Evolutionary conservation across 2,797 vertebrate species (phyloP), one percentile per base, ranked within the genome.

Genomic region (Sebastolobus altivelis): DNA sequence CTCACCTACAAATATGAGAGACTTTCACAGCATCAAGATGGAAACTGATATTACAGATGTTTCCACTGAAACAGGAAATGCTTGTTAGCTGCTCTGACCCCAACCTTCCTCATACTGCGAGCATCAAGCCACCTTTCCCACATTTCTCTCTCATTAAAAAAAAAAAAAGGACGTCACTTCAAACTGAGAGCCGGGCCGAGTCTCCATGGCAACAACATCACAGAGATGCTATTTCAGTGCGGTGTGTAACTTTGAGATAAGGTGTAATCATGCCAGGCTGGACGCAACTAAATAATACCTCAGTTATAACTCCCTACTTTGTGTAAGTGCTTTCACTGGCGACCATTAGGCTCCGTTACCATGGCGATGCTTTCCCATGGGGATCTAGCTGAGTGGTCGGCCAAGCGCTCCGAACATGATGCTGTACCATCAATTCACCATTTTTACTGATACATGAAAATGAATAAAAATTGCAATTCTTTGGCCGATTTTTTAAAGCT

Each of bases 201-300:
- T 94, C 87, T 86, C 94, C 93, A 93, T 91, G 70, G 93, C 90
- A 93, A 94, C 91, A 88, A 9, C 91, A 90, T 92, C 87, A 90
- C 83, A 90, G 89, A 87, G 87, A 91, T 92, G 76, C 92, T 91
- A 93, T 93, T 92, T 93, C 78, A 77, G 93, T 88, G 80, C 68
- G 8, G 91, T 66, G 87, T 91, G 92, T 88, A 94, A 93, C 92
- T 93, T 91, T 87, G 84, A 89, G 91, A 91, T 89, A 88, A 91
- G 89, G 90, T 91, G 91, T 89, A 93, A 94, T 92, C 90, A 90
- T 59, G 85, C 86, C 88, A 70, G 75, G 86, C 87, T 87, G 89
- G 90, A 92, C 85, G 80, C 86, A 81, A 75, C 89, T 83, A 89
- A 90, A 92, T 92, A 92, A 94, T 92, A 92, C 89, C 85, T 85